phyloP scores from a whole-genome alignment of 2,113 vertebrate genomes.

The Equus przewalskii region DNA sequence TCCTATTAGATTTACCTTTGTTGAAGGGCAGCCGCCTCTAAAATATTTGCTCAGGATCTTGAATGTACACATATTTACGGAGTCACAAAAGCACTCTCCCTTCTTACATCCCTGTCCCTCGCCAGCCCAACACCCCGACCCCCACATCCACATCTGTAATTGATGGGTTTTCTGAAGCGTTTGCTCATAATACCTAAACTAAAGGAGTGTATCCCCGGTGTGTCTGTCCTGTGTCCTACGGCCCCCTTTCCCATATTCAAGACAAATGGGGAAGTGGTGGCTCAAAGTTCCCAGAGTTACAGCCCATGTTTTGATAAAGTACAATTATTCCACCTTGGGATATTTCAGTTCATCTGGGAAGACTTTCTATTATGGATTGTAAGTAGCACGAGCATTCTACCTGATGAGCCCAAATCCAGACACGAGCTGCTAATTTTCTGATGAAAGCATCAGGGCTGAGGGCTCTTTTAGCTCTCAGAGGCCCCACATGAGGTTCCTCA shows the following conservation, averaged over 20 bases:
- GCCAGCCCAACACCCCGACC: background rate
- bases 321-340: constrained; percentile 18
- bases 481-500: background rate
- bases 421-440: constrained; percentile 79
- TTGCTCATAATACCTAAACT: constrained; percentile 9
- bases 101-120: background rate
- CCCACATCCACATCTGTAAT: background rate
- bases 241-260: constrained; percentile 22
- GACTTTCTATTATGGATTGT: constrained; percentile 70
- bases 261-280: background rate
- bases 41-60: constrained; percentile 56
- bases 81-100: background rate
- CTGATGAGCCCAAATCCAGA: constrained; percentile 73
- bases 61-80: accelerated
- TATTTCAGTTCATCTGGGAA: constrained; percentile 76
- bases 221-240: background rate
- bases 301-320: constrained; percentile 52
- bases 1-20: constrained; percentile 22
- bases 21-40: constrained; percentile 51
- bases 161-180: constrained; percentile 44
- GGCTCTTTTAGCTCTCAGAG: constrained; percentile 57
- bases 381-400: constrained; percentile 76
- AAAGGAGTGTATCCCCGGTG: background rate
- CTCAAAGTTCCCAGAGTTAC: constrained; percentile 34
- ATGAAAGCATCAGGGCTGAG: constrained; percentile 68